phyloP scores from a whole-genome alignment of 2,888 invertebrate genomes.

The Crossocerus cetratus region DNA sequence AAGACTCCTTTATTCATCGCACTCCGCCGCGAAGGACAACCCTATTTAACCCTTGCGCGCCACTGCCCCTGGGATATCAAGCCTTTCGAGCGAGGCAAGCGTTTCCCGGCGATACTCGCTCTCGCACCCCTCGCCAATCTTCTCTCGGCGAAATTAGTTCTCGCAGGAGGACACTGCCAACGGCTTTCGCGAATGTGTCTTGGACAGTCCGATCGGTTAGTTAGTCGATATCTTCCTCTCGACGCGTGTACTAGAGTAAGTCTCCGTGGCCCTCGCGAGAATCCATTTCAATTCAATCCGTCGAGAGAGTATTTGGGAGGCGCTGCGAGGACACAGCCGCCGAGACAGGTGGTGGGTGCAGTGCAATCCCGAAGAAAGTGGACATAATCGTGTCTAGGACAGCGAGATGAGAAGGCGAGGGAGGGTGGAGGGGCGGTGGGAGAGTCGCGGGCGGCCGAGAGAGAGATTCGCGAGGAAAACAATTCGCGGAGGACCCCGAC shows the following conservation, averaged over 20 bases:
- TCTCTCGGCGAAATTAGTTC: background rate
- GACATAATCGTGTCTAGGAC: conserved; percentile 40
- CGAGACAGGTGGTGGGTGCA: no score
- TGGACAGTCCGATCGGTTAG: no score
- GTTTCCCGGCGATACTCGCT: conserved; percentile 29
- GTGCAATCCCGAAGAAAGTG: conserved; percentile 32
- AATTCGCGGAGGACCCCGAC: conserved; percentile 55
- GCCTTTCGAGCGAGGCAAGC: conserved; percentile 19
- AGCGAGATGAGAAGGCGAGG: conserved; percentile 2
- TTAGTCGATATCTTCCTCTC: no score
- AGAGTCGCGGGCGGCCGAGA: conserved; percentile 20
- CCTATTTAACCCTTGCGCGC: conserved; percentile 50
- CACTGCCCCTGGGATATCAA: conserved; percentile 17
- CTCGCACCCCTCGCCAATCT: conserved; percentile 10
- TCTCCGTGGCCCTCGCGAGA: background rate
- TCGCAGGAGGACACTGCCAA: background rate
- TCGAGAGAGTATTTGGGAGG: background rate
- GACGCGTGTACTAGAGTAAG: no score
- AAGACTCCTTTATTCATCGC: conserved; percentile 26
- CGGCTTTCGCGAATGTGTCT: no score
- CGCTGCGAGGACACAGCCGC: background rate
- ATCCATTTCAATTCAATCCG: conserved; percentile 1
- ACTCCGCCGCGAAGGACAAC: conserved; percentile 43
- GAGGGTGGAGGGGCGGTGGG: background rate
- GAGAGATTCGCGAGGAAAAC: conserved; percentile 55